Conservation (phyloP, 2,797 vertebrate species). For the Lerista edwardsae region DNA sequence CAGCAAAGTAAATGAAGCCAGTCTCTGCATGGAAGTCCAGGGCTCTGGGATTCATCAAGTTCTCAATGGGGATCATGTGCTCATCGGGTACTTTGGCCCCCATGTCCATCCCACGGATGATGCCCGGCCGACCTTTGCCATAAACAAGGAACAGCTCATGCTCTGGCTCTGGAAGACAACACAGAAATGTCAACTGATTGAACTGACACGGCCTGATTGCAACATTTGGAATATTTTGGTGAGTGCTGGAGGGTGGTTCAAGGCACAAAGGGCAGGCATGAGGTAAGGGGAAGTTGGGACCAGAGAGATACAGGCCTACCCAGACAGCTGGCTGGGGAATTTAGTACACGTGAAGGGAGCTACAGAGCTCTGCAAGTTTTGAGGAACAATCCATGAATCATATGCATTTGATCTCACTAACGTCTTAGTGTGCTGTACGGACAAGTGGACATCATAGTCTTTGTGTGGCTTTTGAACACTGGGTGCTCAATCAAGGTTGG, state of each 20-base stretch:
- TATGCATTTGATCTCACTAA: not conserved
- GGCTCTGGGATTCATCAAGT: slow-evolving; percentile 96
- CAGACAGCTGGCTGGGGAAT: not conserved
- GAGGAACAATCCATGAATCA: not conserved
- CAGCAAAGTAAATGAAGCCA: slow-evolving; percentile 96
- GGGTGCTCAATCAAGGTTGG: not conserved
- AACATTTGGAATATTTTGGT: not conserved
- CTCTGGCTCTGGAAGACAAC: slow-evolving; percentile 85
- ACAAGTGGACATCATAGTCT: not conserved
- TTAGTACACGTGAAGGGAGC: not conserved
- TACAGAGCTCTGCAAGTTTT: not conserved
- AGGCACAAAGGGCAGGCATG: not conserved
- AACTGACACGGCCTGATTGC: not conserved
- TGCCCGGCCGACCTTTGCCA: slow-evolving; percentile 93
- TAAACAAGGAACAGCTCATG: slow-evolving; percentile 96
- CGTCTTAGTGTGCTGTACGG: not conserved
- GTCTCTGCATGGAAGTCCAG: slow-evolving; percentile 94
- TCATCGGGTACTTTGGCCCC: slow-evolving; percentile 93
- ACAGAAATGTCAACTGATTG: not conserved
- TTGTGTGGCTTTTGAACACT: not conserved
- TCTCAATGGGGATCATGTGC: slow-evolving; percentile 99
- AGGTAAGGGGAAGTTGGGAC: not conserved
- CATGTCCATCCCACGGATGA: slow-evolving; percentile 97
- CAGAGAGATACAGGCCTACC: not conserved
- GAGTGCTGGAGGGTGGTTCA: not conserved